Base-by-base conservation (phyloP, 2,888 invertebrate genomes). In the Shargacucullia verbasci region DNA sequence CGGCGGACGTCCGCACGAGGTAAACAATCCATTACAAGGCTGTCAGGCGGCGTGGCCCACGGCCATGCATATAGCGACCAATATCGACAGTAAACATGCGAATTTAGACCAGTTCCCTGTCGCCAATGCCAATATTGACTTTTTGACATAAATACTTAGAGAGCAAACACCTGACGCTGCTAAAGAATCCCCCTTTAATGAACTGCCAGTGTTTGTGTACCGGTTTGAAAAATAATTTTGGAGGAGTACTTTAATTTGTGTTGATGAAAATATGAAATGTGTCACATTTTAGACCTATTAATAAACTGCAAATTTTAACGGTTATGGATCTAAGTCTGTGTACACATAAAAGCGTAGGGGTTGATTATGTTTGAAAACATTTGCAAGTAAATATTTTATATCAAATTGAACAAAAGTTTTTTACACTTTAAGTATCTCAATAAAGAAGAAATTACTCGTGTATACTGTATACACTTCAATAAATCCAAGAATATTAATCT, bases 11-110 rank as follows among this genome's bases (percentile, higher is more conserved):
- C 86, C 88, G 86, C 81, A 83, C 79, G 83, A 85, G 84, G 87
- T 88, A 88, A 87, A 90, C 91, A 89, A 90, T 91, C 88, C 88
- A 91, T 91, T 91, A 91, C 87, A 74, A 73, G 62, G 80, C 89
- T 88, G 90, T 87, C 90, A 86, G 75, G 76, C 41, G 72, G 79
- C 76, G 74, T 76, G 73, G 78, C 62, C 64, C 55, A 35, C 41
- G 58, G 50, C 60, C 81, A 78, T 84, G 86, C 84, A 85, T 84
- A 84, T 80, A 83, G 71, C 70, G 73, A 72, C 72, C 78, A 83
- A 87, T 89, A 88, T 85, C 86, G 79, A 70, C 69, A 69, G 79
- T 83, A 88, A 88, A 90, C 86, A 89, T 63, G 81, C 82, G 84
- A 85, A 87, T 89, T 86, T 86, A 84, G 88, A 85, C 81, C 84